Evolutionary conservation across 1,140 invertebrate species (phyloP).

Genomic region (Drosophila chauvacae): DNA sequence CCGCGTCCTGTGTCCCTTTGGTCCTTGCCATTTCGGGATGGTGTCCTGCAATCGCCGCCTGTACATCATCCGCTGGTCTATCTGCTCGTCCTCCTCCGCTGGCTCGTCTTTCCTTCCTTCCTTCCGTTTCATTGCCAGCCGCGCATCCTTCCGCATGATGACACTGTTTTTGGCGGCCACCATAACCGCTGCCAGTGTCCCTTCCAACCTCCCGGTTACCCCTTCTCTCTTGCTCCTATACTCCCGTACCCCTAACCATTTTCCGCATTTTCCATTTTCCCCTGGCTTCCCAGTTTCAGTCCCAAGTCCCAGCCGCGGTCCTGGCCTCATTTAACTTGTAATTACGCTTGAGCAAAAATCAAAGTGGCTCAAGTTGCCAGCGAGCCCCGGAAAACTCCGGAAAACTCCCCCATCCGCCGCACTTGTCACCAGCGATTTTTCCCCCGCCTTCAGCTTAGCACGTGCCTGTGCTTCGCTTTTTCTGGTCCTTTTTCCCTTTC

Average conservation of each 20-base stretch:
- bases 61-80: constrained; percentile 69
- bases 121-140: constrained; percentile 82
- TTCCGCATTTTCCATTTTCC: constrained; percentile 36
- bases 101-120: constrained; percentile 67
- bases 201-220: neutral
- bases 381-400: constrained; percentile 20
- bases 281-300: constrained; percentile 23
- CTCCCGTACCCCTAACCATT: constrained; percentile 10
- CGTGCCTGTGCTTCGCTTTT: constrained; percentile 29
- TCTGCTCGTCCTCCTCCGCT: constrained; percentile 50
- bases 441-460: constrained; percentile 30
- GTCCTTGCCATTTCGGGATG: constrained; percentile 8
- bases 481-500: constrained; percentile 18
- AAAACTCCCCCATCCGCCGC: constrained; percentile 14
- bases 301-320: constrained; percentile 53
- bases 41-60: constrained; percentile 74
- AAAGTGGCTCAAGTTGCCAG: constrained; percentile 81
- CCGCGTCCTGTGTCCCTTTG: constrained; percentile 1
- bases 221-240: constrained; percentile 4
- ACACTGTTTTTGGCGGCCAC: constrained; percentile 79
- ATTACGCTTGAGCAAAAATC: constrained; percentile 83
- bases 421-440: constrained; percentile 24
- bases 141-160: constrained; percentile 81
- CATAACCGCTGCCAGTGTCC: constrained; percentile 29
- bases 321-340: constrained; percentile 83